Conservation (phyloP, 2,888 invertebrate genomes). For the Anagyrus pseudococci region DNA sequence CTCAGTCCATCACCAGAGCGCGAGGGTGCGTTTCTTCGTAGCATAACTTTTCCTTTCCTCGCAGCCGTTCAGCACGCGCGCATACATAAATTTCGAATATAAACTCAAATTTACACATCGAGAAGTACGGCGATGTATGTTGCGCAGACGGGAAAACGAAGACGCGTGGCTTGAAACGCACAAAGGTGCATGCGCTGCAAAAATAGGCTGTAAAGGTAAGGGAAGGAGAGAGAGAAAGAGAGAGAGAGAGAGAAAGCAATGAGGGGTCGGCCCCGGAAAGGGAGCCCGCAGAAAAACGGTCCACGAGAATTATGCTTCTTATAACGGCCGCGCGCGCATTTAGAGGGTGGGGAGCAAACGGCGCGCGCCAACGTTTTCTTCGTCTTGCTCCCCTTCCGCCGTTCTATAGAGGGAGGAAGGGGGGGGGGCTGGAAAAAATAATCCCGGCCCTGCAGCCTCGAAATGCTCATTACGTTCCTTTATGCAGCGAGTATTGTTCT, state of each 20-base stretch:
- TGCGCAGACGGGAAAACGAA: background rate
- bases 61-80: too few species aligned
- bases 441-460: background rate
- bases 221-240: background rate
- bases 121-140: background rate
- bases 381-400: background rate
- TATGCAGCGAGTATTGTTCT: too few species aligned
- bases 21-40: too few species aligned
- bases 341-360: background rate
- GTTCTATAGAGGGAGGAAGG: constrained; percentile 2
- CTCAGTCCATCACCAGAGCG: too few species aligned
- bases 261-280: constrained; percentile 1
- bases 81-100: too few species aligned
- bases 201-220: background rate
- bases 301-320: constrained; percentile 3
- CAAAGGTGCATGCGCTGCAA: constrained; percentile 7
- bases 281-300: constrained; percentile 13
- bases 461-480: background rate
- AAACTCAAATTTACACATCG: too few species aligned
- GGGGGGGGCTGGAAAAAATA: background rate
- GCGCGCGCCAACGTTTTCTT: background rate
- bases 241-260: constrained; percentile 6
- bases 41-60: too few species aligned
- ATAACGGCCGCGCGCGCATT: constrained; percentile 16
- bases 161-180: constrained; percentile 3